These are phyloP conservation scores for Hyperoplus lanceolatus DNA, from an alignment of 2,797 vertebrate genomes.

Conservation along the genomic window DNA sequence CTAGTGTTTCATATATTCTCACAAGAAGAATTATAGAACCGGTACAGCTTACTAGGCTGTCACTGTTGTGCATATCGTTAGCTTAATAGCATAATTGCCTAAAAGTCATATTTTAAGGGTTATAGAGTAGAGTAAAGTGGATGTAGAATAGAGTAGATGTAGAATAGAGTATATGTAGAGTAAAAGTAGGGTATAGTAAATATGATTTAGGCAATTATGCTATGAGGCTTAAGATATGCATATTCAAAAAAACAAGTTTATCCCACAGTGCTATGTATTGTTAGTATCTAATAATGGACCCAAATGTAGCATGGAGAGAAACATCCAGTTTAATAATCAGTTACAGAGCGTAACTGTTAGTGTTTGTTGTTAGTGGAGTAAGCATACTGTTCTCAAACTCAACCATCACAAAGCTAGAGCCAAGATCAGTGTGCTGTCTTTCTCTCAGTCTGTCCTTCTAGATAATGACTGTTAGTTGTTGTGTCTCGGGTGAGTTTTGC, in stretches of 20 bases:
- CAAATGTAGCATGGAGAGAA: background rate
- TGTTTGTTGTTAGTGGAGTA: background rate
- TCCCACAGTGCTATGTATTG: background rate
- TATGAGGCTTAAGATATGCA: background rate
- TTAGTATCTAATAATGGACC: background rate
- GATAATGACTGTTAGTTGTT: background rate
- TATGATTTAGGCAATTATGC: too few relatives aligned
- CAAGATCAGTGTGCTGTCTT: background rate
- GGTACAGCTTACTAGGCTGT: background rate
- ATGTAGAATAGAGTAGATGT: too few relatives aligned
- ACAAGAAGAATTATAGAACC: too few relatives aligned
- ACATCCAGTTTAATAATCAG: constrained; percentile 10
- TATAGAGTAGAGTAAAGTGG: too few relatives aligned
- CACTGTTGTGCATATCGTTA: too few relatives aligned
- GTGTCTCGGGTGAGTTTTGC: too few relatives aligned
- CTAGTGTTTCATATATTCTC: background rate
- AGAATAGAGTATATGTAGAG: too few relatives aligned
- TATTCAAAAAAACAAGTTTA: background rate
- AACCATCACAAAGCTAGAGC: background rate
- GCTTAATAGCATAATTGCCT: too few relatives aligned
- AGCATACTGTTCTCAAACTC: background rate
- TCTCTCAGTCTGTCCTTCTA: background rate
- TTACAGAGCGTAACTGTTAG: too few relatives aligned
- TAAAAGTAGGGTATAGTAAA: too few relatives aligned
- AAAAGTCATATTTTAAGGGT: too few relatives aligned